A percentile compares a stretch with the other conserved stretches of the same genome.
These are phyloP conservation scores for Hermatobates lingyangjiaoensis DNA, from an alignment of 1,140 invertebrate species.

Conservation along the genomic window DNA sequence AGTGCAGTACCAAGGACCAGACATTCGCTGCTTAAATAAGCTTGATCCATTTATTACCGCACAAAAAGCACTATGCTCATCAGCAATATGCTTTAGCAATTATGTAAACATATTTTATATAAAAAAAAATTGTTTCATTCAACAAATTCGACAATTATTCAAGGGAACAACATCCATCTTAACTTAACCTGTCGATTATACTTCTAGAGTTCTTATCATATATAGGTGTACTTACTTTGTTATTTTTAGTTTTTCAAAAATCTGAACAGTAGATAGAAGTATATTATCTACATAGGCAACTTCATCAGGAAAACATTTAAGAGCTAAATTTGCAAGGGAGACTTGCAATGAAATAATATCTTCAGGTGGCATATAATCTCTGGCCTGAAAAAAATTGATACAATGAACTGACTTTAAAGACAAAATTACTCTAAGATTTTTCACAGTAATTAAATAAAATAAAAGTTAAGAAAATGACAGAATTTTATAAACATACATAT, in stretches of 20 bases:
- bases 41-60: too few relatives aligned
- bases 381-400: too few relatives aligned
- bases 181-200: background rate
- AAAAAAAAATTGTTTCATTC: too few relatives aligned
- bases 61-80: too few relatives aligned
- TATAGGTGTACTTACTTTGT: conserved; percentile 38
- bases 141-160: too few relatives aligned
- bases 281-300: conserved; percentile 93
- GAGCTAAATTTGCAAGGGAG: conserved; percentile 80
- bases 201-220: too few relatives aligned
- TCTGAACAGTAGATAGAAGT: conserved; percentile 70
- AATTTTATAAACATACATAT: background rate
- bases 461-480: too few relatives aligned
- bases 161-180: too few relatives aligned
- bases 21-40: too few relatives aligned
- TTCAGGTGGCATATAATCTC: conserved; percentile 85
- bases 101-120: too few relatives aligned
- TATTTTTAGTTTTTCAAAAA: conserved; percentile 58
- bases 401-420: conserved; percentile 5
- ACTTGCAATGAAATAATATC: conserved; percentile 93
- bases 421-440: background rate
- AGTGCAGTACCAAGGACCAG: too few relatives aligned
- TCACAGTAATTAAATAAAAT: background rate
- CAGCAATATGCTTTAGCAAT: too few relatives aligned
- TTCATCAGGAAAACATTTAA: conserved; percentile 89